Base-by-base conservation (phyloP, 2,113 vertebrate genomes). In the Lontra canadensis region DNA sequence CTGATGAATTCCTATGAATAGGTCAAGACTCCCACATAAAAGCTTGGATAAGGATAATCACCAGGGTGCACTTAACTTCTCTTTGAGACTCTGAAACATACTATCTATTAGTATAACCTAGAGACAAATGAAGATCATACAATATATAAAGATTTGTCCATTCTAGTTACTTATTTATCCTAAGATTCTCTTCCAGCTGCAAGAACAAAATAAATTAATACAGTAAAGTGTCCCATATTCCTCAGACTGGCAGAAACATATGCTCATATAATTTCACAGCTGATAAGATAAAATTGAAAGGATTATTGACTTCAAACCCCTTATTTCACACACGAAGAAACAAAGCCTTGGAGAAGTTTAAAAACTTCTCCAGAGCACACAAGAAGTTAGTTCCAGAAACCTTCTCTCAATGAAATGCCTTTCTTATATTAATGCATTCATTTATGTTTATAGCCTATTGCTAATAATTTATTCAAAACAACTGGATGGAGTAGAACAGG, bases 311-410 rank as follows among this genome's bases (percentile, higher is more conserved):
- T 44, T 61, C 90, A 82, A 73, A 73, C 7, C 29, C 36, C 47
- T 94, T 73, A 95, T 91, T 83, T 95, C n/a, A 91, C 71, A 74
- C 55, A 85, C 26, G 49, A 96, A 85, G 85, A 81, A 78, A 59
- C 36, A 81, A 96, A 91, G 18, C 7, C 47, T 67, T 25, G 14
- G 49, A 82, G 20, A 93, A 79, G 23, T 34, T 83, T 42, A 67
- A 89, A n/a, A 52, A 69, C 20, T 83, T 55, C 52, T 63, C 79
- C 83, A 90, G 90, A 9, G 69, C 59, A 79, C 34, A 47, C 31
- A 90, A 39, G 4, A 63, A 71, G 49, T 81, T 89, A 69, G n/a
- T 23, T 55, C 31, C 59, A 93, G 18, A 84, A 85, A 76, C 2
- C 7, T 82, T 52, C 18, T 57, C 34, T 15, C 85, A 17, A 1